Evolutionary conservation across 53 echinoderm and acorn worm species (phyloP).

Genomic region (Echinometra lucunter): DNA sequence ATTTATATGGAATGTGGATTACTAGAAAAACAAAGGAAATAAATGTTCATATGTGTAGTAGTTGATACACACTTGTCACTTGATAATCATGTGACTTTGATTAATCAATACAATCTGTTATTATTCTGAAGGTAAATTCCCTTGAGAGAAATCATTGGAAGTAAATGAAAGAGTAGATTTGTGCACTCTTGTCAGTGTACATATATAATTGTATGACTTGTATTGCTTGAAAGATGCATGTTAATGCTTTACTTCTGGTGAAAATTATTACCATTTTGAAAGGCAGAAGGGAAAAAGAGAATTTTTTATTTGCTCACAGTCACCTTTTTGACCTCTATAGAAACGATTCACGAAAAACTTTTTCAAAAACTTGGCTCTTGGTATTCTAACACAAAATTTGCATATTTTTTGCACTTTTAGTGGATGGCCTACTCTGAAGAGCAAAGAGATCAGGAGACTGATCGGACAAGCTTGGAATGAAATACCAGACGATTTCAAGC

Average conservation of each 20-base stretch:
- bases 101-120: too few species aligned
- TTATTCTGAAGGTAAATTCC: too few species aligned
- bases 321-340: not conserved
- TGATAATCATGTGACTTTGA: not conserved
- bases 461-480: slow-evolving; percentile 91
- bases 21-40: not conserved
- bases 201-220: too few species aligned
- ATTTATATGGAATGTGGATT: too few species aligned
- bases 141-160: too few species aligned
- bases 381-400: not conserved
- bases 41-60: slow-evolving; percentile 31
- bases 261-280: not conserved
- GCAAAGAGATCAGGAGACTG: slow-evolving; percentile 81
- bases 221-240: not conserved
- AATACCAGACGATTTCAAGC: slow-evolving; percentile 78
- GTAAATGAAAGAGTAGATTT: too few species aligned
- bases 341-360: not conserved
- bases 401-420: slow-evolving; percentile 56
- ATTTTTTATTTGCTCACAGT: not conserved
- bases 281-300: not conserved
- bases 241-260: not conserved
- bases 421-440: slow-evolving; percentile 89
- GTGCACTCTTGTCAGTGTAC: too few species aligned
- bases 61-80: not conserved
- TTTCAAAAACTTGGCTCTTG: not conserved